Evolutionary conservation across 2,888 invertebrate genomes (phyloP).

Genomic region (Synanthedon myopaeformis): DNA sequence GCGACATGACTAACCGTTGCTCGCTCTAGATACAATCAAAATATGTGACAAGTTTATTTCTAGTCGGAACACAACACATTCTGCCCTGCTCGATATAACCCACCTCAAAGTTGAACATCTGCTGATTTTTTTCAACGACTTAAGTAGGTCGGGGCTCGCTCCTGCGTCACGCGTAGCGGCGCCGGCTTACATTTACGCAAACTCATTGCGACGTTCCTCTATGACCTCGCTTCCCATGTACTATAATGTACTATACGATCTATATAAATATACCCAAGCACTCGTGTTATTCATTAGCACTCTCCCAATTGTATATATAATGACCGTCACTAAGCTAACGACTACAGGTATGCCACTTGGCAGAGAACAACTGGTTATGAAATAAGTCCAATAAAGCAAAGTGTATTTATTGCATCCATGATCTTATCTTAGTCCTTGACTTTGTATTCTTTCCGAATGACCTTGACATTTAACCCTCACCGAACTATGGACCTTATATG

Average conservation of each 20-base stretch:
- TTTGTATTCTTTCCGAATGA: not conserved
- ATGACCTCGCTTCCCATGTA: conserved; percentile 20
- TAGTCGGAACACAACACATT: conserved; percentile 68
- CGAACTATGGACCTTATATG: not conserved
- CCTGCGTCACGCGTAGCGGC: conserved; percentile 56
- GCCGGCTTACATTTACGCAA: conserved; percentile 57
- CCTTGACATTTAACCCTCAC: not conserved
- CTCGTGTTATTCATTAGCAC: not conserved
- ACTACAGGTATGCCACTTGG: not conserved
- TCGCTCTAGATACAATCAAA: conserved; percentile 70
- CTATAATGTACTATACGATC: not conserved
- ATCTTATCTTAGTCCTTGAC: not conserved
- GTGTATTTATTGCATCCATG: not conserved
- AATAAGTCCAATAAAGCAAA: not conserved
- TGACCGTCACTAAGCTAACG: not conserved
- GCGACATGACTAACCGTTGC: conserved; percentile 65
- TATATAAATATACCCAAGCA: no score
- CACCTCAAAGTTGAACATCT: conserved; percentile 62
- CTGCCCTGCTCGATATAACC: conserved; percentile 60
- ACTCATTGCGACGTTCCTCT: conserved; percentile 40
- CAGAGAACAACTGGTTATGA: not conserved
- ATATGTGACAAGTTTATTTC: conserved; percentile 71
- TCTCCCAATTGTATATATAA: not conserved
- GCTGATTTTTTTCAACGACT: conserved; percentile 64
- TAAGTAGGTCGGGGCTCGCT: conserved; percentile 67